phyloP scores from a whole-genome alignment of 35 echinoderm and acorn worm genomes.

The Ophiothrix spiculata region DNA sequence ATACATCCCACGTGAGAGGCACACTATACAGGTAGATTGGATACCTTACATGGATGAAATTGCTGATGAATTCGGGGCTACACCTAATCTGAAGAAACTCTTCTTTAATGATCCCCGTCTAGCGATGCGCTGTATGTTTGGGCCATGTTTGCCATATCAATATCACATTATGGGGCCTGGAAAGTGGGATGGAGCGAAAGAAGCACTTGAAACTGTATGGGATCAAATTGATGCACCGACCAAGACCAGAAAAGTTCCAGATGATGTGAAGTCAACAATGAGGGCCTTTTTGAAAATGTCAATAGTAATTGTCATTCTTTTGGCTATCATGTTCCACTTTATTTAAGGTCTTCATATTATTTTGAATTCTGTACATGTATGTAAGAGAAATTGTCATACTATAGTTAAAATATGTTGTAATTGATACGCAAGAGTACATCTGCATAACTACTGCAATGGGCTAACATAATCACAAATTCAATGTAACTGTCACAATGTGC shows the following conservation, averaged over 20 bases:
- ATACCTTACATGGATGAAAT: constrained; percentile 71
- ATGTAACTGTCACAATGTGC: no score
- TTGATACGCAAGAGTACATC: no score
- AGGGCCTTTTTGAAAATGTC: no score
- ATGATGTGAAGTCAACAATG: no score
- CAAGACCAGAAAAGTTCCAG: constrained; percentile 44
- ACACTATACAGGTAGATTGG: constrained; percentile 84
- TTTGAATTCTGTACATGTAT: no score
- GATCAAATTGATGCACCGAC: constrained; percentile 46
- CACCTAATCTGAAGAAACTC: constrained; percentile 62
- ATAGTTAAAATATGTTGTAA: no score
- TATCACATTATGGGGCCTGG: constrained; percentile 83
- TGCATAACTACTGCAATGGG: no score
- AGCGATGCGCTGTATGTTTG: constrained; percentile 54
- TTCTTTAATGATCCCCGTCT: constrained; percentile 58
- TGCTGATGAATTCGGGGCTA: constrained; percentile 64
- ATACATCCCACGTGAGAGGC: constrained; percentile 60
- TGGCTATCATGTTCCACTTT: no score
- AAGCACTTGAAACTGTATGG: constrained; percentile 54
- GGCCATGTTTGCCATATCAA: constrained; percentile 70
- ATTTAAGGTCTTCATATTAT: no score
- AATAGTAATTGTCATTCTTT: no score
- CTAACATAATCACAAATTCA: no score
- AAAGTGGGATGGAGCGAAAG: constrained; percentile 71
- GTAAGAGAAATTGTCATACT: no score